Evolutionary conservation across 2,113 vertebrate genomes (phyloP), one percentile per base, ranked within the genome.

Genomic region (Sander vitreus): DNA sequence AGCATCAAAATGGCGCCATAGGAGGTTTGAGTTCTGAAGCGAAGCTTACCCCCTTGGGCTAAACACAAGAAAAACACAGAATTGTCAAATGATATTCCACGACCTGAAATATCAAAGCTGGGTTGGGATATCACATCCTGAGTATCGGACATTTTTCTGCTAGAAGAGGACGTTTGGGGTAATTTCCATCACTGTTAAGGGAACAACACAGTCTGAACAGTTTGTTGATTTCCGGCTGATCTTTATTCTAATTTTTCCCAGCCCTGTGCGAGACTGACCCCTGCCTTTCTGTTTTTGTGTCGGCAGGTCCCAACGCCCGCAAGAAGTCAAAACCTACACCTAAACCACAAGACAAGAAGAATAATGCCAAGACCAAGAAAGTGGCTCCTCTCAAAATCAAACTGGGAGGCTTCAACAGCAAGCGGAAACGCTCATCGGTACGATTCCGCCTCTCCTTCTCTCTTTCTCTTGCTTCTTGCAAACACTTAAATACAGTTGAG

Each of bases 341-440:
- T 16, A 96, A 98, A 88, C 96, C 96, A 59, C 96, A 97, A 65
- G 96, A 97, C 71, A 99, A 99, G 94, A 99, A 99, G 94, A 98
- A 96, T 81, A 97, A 96, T 62, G 95, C 96, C 54, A 99, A 99
- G 94, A 97, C 97, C 62, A 99, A 99, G 95, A 99, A 99, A 83
- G 98, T 99, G 68, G 98, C 98, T 19, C 98, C 98, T 58, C 92
- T 99, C 76, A 99, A 99, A 91, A 99, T 99, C 94, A 99, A 99
- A 87, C 93, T 99, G 68, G 98, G 98, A 64, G 98, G 98, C 62
- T 99, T 99, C 84, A 98, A 96, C 91, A 99, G 96, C 92, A 99
- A 99, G 89, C 95, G 98, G 83, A 99, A 99, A 86, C 96, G 98
- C 85, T 99, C 98, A n/a, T 99, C 98, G 19, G 98, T 99, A 93